Evolutionary conservation across 2,888 invertebrate genomes (phyloP).

Genomic region (Belgica antarctica): DNA sequence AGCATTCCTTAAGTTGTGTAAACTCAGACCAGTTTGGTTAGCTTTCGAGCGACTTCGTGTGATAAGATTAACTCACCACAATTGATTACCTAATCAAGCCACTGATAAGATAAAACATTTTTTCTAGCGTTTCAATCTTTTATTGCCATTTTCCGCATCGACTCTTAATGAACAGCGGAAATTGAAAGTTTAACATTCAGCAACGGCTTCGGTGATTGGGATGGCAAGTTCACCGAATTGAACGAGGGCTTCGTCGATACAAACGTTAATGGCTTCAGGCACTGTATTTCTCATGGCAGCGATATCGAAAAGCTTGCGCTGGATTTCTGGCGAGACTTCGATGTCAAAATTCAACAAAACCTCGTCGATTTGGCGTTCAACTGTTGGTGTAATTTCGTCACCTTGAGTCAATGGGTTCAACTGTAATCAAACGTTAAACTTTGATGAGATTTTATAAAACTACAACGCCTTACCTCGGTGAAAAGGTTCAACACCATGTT

Average conservation of each 20-base stretch:
- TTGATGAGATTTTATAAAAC: not conserved
- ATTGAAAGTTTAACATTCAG: not conserved
- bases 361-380: not conserved
- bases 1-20: no score
- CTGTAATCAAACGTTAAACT: not conserved
- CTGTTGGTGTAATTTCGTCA: not conserved
- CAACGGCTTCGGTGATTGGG: not conserved
- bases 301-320: not conserved
- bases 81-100: not conserved
- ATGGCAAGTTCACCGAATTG: not conserved
- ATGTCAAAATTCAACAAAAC: not conserved
- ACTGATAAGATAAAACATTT: not conserved
- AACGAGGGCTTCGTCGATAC: not conserved
- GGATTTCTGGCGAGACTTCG: not conserved
- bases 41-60: no score
- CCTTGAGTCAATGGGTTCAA: not conserved
- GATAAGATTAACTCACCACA: not conserved
- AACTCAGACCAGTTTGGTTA: no score
- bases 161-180: not conserved
- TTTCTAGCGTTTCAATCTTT: not conserved
- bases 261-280: not conserved
- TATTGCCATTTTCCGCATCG: not conserved
- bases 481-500: constrained; percentile 14
- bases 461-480: not conserved
- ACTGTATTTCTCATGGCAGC: not conserved